Percentiles rank a stretch among this genome's conserved stretches.
phyloP scores from a whole-genome alignment of 1,140 invertebrate genomes.

The Cydia pomonella region DNA sequence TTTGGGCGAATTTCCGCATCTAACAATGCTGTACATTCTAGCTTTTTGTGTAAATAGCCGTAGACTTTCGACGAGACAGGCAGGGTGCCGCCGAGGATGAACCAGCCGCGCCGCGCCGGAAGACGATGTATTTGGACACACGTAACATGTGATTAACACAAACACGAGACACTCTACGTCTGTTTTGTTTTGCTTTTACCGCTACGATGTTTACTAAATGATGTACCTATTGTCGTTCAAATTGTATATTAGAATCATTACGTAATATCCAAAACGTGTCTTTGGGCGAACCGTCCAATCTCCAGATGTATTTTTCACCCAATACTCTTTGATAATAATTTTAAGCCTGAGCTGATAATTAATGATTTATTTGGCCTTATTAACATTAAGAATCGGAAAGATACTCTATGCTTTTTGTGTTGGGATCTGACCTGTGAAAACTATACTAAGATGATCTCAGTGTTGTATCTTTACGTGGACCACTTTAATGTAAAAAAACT shows the following conservation, averaged over 20 bases:
- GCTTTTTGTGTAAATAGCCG: constrained; percentile 79
- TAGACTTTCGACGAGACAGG: constrained; percentile 53
- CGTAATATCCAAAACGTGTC: constrained; percentile 57
- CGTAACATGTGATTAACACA: constrained; percentile 78
- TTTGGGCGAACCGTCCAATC: constrained; percentile 64
- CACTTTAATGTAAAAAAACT: constrained; percentile 43
- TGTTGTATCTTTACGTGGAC: constrained; percentile 44
- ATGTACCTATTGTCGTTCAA: constrained; percentile 56
- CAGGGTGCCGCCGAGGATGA: constrained; percentile 46
- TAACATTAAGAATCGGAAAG: constrained; percentile 61
- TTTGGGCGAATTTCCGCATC: constrained; percentile 75
- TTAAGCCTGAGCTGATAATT: constrained; percentile 65
- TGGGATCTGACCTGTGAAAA: constrained; percentile 58
- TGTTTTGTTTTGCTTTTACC: constrained; percentile 79
- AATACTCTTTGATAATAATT: constrained; percentile 72
- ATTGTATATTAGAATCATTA: constrained; percentile 57
- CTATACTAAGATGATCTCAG: constrained; percentile 56
- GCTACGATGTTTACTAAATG: constrained; percentile 78
- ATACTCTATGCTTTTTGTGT: constrained; percentile 69
- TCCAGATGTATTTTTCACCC: constrained; percentile 79
- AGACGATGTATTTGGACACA: constrained; percentile 48
- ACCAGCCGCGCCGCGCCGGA: constrained; percentile 48
- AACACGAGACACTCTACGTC: constrained; percentile 67
- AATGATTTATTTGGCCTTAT: constrained; percentile 71
- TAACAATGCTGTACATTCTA: constrained; percentile 78